Conservation (phyloP, 2,888 invertebrate species). For the Metallyticus violacea region DNA sequence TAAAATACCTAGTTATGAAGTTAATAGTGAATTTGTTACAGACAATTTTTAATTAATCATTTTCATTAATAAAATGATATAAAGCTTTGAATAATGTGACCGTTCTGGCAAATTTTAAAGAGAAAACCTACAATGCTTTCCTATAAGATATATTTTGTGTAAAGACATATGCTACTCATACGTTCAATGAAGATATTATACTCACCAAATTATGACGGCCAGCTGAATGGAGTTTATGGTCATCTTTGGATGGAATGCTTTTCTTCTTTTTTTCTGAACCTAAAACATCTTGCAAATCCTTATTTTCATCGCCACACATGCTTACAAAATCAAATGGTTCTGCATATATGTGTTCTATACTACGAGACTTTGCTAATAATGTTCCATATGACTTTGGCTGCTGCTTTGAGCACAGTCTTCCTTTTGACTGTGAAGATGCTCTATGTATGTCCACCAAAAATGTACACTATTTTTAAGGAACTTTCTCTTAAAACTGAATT, state of each 20-base stretch:
- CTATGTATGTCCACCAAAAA: slow-evolving; percentile 17
- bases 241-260: neutral
- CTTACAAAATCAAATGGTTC: slow-evolving; percentile 50
- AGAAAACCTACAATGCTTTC: no score
- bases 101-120: no score
- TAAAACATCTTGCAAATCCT: no score
- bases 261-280: neutral
- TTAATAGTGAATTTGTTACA: no score
- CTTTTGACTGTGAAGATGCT: neutral
- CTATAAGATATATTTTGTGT: no score
- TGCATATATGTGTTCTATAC: slow-evolving; percentile 61
- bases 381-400: neutral
- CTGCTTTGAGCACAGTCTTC: no score
- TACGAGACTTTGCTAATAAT: slow-evolving; percentile 33
- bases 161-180: no score
- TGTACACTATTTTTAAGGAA: slow-evolving; percentile 18
- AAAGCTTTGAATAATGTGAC: no score
- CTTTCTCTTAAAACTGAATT: slow-evolving; percentile 24
- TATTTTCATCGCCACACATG: neutral
- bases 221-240: neutral
- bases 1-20: no score
- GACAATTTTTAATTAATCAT: no score
- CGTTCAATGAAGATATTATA: neutral
- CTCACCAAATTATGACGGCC: slow-evolving; percentile 34
- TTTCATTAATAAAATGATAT: no score